Conservation (phyloP, 2,888 invertebrate species). For the Luperina testacea region DNA sequence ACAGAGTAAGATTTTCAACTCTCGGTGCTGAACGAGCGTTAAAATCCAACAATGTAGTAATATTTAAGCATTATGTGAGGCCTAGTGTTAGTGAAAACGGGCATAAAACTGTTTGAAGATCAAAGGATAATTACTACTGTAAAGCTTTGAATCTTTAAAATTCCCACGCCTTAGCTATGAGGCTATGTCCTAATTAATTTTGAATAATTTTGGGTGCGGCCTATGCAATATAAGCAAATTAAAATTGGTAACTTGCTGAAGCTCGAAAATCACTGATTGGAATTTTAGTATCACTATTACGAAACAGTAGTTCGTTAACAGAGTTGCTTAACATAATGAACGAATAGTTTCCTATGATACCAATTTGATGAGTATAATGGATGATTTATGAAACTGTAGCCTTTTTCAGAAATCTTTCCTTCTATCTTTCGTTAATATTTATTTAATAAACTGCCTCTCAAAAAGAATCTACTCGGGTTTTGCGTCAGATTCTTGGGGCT, state of each 20-base stretch:
- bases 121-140: background rate
- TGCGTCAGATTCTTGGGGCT: background rate
- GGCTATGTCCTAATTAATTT: background rate
- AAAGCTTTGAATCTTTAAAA: background rate
- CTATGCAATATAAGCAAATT: slow-evolving; percentile 25
- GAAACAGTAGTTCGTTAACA: slow-evolving; percentile 38
- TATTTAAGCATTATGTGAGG: background rate
- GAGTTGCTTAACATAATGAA: slow-evolving; percentile 38
- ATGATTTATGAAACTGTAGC: background rate
- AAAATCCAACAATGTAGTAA: background rate
- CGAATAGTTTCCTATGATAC: slow-evolving; percentile 4
- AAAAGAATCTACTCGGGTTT: background rate
- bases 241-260: slow-evolving; percentile 50
- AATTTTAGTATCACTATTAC: slow-evolving; percentile 37
- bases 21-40: background rate
- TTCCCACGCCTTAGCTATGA: background rate
- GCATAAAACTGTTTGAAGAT: background rate
- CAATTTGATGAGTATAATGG: background rate
- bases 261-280: slow-evolving; percentile 37
- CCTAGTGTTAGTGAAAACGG: background rate
- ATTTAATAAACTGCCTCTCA: background rate
- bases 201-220: slow-evolving; percentile 5
- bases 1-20: background rate
- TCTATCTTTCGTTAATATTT: too few species aligned
- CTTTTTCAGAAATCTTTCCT: background rate